Evolutionary conservation across 2,888 invertebrate species (phyloP).

Genomic region (Anthophora plumipes): DNA sequence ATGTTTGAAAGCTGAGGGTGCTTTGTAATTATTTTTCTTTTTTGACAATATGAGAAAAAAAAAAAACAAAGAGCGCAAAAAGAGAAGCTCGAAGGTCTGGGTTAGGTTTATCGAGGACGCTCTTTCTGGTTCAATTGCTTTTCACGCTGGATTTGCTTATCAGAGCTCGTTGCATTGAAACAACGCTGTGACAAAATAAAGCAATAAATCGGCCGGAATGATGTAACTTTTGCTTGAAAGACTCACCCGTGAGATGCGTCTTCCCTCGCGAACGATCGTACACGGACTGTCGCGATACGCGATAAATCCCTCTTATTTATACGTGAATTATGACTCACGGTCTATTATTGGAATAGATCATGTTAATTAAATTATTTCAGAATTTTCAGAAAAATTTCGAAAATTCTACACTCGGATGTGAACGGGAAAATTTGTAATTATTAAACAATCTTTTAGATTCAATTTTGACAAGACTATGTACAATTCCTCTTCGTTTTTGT

Average conservation of each 20-base stretch:
- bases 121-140: slow-evolving; percentile 6
- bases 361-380: not conserved
- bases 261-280: not conserved
- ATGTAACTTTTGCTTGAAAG: not conserved
- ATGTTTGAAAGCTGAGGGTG: too few species aligned
- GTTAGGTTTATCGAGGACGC: not conserved
- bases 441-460: too few species aligned
- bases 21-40: too few species aligned
- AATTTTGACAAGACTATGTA: too few species aligned
- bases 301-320: not conserved
- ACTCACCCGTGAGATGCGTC: not conserved
- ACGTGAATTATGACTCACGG: not conserved
- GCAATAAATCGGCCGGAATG: not conserved
- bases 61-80: not conserved
- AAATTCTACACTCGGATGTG: too few species aligned
- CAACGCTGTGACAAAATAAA: not conserved
- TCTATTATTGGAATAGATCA: not conserved
- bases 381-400: not conserved
- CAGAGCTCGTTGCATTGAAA: slow-evolving; percentile 1
- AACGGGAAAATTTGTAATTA: too few species aligned
- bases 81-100: not conserved
- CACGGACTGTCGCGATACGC: not conserved
- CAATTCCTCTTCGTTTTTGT: too few species aligned
- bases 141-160: slow-evolving; percentile 13
- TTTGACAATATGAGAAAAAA: not conserved